Percentiles rank a stretch among this genome's conserved stretches.
phyloP scores from a whole-genome alignment of 2,888 invertebrate genomes.

The Ecliptopera silaceata region DNA sequence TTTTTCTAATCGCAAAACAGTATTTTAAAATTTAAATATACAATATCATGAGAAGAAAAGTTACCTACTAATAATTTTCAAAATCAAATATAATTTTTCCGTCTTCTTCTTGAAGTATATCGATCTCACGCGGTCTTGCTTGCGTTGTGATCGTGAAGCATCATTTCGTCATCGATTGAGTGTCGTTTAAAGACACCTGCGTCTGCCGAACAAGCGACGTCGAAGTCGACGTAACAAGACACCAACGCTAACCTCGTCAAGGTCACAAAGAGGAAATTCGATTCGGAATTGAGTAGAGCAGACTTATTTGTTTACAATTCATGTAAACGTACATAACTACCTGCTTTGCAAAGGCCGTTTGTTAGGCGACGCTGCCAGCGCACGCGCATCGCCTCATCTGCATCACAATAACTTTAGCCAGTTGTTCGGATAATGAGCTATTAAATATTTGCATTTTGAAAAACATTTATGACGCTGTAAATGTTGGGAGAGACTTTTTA shows the following conservation, averaged over 20 bases:
- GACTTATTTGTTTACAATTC: slow-evolving; percentile 31
- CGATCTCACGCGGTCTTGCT: no score
- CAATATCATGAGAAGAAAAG: no score
- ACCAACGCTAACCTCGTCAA: slow-evolving; percentile 34
- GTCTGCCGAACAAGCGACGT: background rate
- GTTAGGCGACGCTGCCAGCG: slow-evolving; percentile 42
- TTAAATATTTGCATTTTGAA: background rate
- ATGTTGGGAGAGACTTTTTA: no score
- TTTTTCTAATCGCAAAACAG: no score
- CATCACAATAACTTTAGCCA: slow-evolving; percentile 54
- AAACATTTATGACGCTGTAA: background rate
- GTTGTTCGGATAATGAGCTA: slow-evolving; percentile 28
- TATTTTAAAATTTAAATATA: no score
- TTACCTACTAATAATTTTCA: no score
- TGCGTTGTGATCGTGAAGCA: no score
- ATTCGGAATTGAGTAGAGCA: slow-evolving; percentile 31
- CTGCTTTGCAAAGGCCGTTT: slow-evolving; percentile 41
- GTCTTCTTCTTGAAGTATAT: no score
- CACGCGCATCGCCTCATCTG: slow-evolving; percentile 49
- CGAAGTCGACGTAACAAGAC: background rate
- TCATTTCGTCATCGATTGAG: no score
- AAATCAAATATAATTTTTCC: no score
- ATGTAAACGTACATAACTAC: slow-evolving; percentile 23
- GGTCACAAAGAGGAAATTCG: slow-evolving; percentile 54
- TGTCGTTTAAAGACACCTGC: no score